Evolutionary conservation across 2,113 vertebrate genomes (phyloP), one percentile per base, ranked within the genome.

Genomic region (Corythoichthys haematopterus): DNA sequence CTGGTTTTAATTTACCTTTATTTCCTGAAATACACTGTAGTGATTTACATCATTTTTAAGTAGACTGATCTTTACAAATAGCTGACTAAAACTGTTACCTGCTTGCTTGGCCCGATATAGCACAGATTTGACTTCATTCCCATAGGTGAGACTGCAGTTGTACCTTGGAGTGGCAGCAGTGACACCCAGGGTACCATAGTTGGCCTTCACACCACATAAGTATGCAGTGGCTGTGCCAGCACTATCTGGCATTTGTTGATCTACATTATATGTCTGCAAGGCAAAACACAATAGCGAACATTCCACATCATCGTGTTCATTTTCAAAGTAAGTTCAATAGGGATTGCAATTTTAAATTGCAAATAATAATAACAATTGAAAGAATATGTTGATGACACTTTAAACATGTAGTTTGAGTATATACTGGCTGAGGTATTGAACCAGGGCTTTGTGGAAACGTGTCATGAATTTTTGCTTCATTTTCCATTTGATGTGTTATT

Each of bases 201-300:
- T 93, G 2, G 91, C 90, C 78, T 94, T 94, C 14, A 94, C 92
- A 1, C 93, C 93, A 82, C 92, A 93, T 15, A 85, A 76, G 70
- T 93, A 94, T 0, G 93, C 93, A 1, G 93, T 94, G 55, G 88
- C 91, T 36, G 93, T 94, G 14, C 82, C 92, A 4, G 93, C 93
- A 20, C 93, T 94, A 79, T 94, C 93, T 13, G 93, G 92, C 89
- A 92, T 91, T 84, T 94, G 93, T 78, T 82, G 78, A 70, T 94
- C 91, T 48, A 94, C 91, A 9, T 92, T 94, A 69, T 93, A 93
- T 0, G 91, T 92, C 92, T 93, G 68, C 38, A 76, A 52, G 53
- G 7, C 72, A 68, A 70, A 35, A 59, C 6, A 58, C n/a, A 14
- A 68, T 56, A 66, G 16, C 28, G 28, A 62, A n/a, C 16, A 20